Evolutionary conservation across 53 echinoderm and acorn worm species (phyloP).

Genomic region (Zoroaster sp.): DNA sequence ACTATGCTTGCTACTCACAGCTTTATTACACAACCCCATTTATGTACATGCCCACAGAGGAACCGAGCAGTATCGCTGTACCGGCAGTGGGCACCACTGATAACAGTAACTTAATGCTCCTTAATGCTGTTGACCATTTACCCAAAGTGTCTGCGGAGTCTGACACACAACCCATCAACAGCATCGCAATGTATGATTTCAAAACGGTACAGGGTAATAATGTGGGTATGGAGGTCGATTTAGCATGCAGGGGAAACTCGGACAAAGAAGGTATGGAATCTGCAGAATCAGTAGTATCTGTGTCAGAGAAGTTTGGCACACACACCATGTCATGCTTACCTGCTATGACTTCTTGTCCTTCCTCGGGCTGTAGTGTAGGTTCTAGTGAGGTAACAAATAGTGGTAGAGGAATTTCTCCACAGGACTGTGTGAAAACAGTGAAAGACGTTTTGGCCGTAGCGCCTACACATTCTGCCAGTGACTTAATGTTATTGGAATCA

Average conservation of each 20-base stretch:
- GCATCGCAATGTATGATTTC: background rate
- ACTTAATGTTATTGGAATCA: background rate
- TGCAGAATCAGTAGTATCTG: background rate
- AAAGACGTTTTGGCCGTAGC: background rate
- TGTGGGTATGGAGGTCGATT: background rate
- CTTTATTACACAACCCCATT: background rate
- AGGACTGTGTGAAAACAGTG: background rate
- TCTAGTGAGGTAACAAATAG: background rate
- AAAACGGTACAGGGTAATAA: background rate
- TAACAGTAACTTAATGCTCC: background rate
- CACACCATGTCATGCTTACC: too few species aligned
- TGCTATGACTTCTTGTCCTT: background rate
- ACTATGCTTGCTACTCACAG: slow-evolving; percentile 6
- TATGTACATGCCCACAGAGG: background rate
- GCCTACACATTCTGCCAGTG: background rate
- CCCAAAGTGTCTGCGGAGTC: background rate
- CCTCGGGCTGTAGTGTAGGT: background rate
- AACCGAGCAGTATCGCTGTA: background rate
- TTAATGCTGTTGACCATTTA: background rate
- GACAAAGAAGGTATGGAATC: background rate
- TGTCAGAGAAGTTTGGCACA: too few species aligned
- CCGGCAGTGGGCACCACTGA: background rate
- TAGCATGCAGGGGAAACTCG: background rate
- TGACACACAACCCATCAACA: background rate
- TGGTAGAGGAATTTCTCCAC: background rate